A percentile compares a stretch with the other conserved stretches of the same genome.
Evolutionary conservation across 2,113 vertebrate species (phyloP).

Genomic region (Ameiurus melas): DNA sequence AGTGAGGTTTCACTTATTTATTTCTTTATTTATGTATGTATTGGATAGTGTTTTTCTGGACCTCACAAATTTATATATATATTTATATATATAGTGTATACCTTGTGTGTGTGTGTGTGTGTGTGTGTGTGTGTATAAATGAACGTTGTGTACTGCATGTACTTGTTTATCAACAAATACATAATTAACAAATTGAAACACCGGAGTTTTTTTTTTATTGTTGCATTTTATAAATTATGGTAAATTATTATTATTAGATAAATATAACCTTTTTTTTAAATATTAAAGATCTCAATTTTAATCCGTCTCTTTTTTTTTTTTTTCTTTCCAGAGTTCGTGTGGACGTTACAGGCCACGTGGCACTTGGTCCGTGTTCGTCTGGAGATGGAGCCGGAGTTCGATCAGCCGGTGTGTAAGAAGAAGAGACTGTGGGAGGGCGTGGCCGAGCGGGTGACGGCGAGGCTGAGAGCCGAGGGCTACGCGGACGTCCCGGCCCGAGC

Average conservation of each 20-base stretch:
- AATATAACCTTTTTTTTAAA: neutral
- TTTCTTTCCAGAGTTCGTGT: constrained; percentile 69
- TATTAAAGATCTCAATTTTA: too few relatives aligned
- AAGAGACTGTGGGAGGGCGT: constrained; percentile 77
- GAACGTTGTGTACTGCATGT: too few relatives aligned
- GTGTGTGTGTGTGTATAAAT: too few relatives aligned
- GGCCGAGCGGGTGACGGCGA: constrained; percentile 67
- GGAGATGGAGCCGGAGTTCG: constrained; percentile 73
- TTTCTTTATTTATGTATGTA: too few relatives aligned
- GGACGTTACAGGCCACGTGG: constrained; percentile 76
- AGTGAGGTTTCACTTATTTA: too few relatives aligned
- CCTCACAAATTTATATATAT: too few relatives aligned
- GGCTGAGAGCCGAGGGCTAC: constrained; percentile 61
- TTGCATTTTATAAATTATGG: neutral
- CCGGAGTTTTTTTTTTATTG: neutral
- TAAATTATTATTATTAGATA: constrained; percentile 3
- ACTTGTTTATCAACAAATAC: too few relatives aligned
- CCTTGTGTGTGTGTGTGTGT: too few relatives aligned
- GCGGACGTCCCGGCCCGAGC: constrained; percentile 62
- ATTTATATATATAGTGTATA: too few relatives aligned
- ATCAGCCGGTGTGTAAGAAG: constrained; percentile 76
- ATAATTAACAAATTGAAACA: too few relatives aligned
- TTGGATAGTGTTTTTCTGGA: too few relatives aligned
- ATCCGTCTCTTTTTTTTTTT: too few relatives aligned
- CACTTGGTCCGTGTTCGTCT: constrained; percentile 70